Base-by-base conservation (phyloP, 53 echinoderm and acorn worm species). In the Holothuria leucospilota region DNA sequence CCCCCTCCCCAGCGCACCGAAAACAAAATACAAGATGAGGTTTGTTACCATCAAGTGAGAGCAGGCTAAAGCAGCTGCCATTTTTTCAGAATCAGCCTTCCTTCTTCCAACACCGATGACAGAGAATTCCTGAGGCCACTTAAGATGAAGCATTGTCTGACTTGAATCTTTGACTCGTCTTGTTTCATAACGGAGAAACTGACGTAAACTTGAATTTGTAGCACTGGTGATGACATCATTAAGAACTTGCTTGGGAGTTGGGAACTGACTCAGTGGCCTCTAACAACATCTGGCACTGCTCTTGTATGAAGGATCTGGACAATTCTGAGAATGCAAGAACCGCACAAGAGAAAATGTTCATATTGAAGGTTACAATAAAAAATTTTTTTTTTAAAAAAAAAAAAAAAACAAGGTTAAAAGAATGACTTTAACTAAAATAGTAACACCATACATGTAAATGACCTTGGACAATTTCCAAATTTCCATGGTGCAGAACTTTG, bases 1-100 rank as follows among this genome's bases (percentile, higher is more conserved):
- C 64, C 12, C 64, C 64, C 0, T 11, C 0, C 46, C 46, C 46
- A n/a, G n/a, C n/a, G n/a, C 46, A 46, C 46, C n/a, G n/a, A n/a
- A 11, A 46, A 46, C 3, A 46, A 46, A 46, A 46, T 4, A 7
- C 11, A 0, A 46, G 0, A 46, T 9, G 8, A 24, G 8, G 64
- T 27, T 63, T 71, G 39, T 67, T 83, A 96, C 96, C 91, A 92
- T 87, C 11, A 96, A 70, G 59, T 88, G 94, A 7, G 88, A 68
- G 82, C 96, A 96, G 4, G 94, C 96, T 77, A 90, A 82, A 23
- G 96, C 96, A 21, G 96, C 94, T 11, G 96, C 96, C 88, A 92
- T 83, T 77, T 62, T 90, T 72, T 96, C 96, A 27, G 96, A 90
- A 18, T 90, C 87, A 25, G 26, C 73, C 58, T 94, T 89, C 71